Conservation (phyloP, 2,888 invertebrate genomes). For the Oscheius sp. region DNA sequence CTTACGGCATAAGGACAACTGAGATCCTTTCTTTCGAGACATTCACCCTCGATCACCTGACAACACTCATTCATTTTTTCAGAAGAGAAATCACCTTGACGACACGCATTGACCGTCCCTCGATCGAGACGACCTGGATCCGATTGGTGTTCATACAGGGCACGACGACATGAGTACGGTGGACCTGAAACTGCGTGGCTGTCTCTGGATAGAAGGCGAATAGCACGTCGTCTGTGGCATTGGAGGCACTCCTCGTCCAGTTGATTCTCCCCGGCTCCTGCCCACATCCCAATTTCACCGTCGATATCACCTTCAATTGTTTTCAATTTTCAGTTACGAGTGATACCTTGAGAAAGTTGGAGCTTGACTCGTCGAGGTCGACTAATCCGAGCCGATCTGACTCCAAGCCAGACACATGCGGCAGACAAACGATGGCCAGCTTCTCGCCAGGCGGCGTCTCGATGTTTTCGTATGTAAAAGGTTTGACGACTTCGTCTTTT, state of each 20-base stretch:
- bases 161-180: slow-evolving; percentile 84
- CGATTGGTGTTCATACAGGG: slow-evolving; percentile 86
- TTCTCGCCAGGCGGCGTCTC: slow-evolving; percentile 18
- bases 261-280: slow-evolving; percentile 60
- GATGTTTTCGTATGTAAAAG: slow-evolving; percentile 16
- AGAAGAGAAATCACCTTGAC: slow-evolving; percentile 15
- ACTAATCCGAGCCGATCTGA: slow-evolving; percentile 46
- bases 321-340: background rate
- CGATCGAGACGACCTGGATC: slow-evolving; percentile 84
- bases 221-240: background rate
- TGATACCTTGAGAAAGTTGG: slow-evolving; percentile 38
- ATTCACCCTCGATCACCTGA: slow-evolving; percentile 49
- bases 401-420: slow-evolving; percentile 32
- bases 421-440: slow-evolving; percentile 21
- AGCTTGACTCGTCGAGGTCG: slow-evolving; percentile 48
- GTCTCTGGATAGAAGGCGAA: background rate
- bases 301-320: slow-evolving; percentile 5
- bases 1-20: slow-evolving; percentile 56
- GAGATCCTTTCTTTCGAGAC: slow-evolving; percentile 47
- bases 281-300: slow-evolving; percentile 29
- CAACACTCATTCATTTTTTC: background rate
- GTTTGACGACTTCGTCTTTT: background rate
- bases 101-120: slow-evolving; percentile 31
- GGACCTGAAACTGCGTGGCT: slow-evolving; percentile 26
- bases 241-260: slow-evolving; percentile 55